A percentile compares a stretch with the other conserved stretches of the same genome.
These are phyloP conservation scores for Trisateles emortualis DNA, from an alignment of 2,888 invertebrate genomes.

Conservation along the genomic window DNA sequence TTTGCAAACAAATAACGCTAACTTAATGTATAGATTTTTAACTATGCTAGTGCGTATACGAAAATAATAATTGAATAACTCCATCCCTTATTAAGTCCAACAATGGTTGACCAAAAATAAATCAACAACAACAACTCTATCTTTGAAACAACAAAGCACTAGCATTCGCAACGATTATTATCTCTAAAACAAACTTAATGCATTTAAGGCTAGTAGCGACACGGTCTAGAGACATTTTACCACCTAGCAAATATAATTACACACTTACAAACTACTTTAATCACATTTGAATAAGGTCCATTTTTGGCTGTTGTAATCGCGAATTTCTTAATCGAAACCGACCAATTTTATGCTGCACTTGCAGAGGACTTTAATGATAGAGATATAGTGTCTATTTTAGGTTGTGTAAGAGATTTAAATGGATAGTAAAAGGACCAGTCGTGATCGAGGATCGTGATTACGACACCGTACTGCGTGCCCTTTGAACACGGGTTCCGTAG, in stretches of 20 bases:
- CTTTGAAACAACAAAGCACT: constrained; percentile 80
- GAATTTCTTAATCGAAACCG: constrained; percentile 43
- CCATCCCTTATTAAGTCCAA: constrained; percentile 71
- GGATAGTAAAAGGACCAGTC: constrained; percentile 79
- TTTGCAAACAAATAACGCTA: neutral
- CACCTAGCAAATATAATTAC: constrained; percentile 59
- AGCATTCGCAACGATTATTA: constrained; percentile 85
- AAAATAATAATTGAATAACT: constrained; percentile 61
- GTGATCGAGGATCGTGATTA: constrained; percentile 86
- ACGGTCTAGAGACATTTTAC: constrained; percentile 83
- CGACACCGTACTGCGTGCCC: constrained; percentile 85
- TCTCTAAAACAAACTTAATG: constrained; percentile 86
- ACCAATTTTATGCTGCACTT: constrained; percentile 23
- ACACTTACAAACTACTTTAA: constrained; percentile 51
- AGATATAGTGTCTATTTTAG: constrained; percentile 56
- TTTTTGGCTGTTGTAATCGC: constrained; percentile 49
- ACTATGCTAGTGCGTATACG: constrained; percentile 15
- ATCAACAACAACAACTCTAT: constrained; percentile 84
- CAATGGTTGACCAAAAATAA: constrained; percentile 82
- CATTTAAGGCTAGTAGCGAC: constrained; percentile 85
- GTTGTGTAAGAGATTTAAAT: constrained; percentile 59
- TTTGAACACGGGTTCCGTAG: constrained; percentile 83
- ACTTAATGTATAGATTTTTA: neutral
- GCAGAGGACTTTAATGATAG: constrained; percentile 50
- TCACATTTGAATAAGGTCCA: constrained; percentile 52